Conservation (phyloP, 1,140 invertebrate species). For the Heliconius hermathena region DNA sequence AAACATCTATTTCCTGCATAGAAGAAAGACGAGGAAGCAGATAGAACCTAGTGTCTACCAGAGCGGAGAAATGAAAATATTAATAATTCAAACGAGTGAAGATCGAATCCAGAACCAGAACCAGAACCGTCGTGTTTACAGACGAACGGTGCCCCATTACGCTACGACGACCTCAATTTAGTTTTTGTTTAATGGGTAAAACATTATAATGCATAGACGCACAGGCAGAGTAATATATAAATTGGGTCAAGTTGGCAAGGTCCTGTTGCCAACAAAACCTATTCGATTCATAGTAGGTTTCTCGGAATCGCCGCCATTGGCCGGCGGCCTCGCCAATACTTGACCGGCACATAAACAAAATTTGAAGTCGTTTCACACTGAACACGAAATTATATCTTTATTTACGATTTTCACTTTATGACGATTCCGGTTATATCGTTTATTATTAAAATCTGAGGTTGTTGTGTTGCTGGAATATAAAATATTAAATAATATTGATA, state of each 20-base stretch:
- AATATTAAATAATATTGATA: background rate
- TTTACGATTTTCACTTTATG: conserved; percentile 2
- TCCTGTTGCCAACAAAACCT: conserved; percentile 29
- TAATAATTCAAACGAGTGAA: no score
- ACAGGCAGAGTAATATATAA: background rate
- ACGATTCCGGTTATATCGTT: background rate
- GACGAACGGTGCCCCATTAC: no score
- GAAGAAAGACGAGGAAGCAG: no score
- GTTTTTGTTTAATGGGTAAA: conserved; percentile 2
- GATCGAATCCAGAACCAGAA: no score
- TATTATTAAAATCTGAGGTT: background rate
- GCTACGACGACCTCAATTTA: background rate
- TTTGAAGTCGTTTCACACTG: background rate
- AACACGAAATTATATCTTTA: conserved; percentile 6
- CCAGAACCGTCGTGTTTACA: no score
- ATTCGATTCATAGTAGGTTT: conserved; percentile 28
- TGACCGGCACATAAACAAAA: conserved; percentile 23
- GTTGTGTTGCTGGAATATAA: background rate
- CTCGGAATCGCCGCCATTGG: conserved; percentile 28
- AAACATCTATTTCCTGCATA: background rate
- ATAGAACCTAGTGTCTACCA: background rate
- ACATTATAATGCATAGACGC: conserved; percentile 14
- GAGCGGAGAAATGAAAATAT: background rate
- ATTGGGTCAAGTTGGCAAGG: conserved; percentile 34
- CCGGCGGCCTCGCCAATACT: conserved; percentile 24